These are phyloP conservation scores for Argyresthia goedartella DNA, from an alignment of 2,888 invertebrate genomes.

Conservation along the genomic window DNA sequence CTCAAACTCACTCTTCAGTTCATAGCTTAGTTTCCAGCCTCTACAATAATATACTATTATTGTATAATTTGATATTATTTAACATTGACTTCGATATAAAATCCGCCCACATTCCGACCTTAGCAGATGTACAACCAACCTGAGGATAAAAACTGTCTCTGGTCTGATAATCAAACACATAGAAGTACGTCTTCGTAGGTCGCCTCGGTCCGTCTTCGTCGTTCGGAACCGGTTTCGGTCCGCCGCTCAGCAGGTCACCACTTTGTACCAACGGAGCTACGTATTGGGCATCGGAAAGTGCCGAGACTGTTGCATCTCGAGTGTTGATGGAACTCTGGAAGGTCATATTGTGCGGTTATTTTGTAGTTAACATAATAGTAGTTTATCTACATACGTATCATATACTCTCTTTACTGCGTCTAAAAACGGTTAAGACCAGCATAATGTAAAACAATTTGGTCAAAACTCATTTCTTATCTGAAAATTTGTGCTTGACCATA, in stretches of 20 bases:
- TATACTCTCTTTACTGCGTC: too few species aligned
- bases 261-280: conserved; percentile 91
- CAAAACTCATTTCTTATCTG: too few species aligned
- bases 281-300: conserved; percentile 94
- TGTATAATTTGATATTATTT: too few species aligned
- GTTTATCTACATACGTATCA: background rate
- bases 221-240: conserved; percentile 69
- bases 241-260: conserved; percentile 83
- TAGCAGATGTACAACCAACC: too few species aligned
- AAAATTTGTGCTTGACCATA: too few species aligned
- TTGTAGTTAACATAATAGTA: background rate
- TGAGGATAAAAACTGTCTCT: conserved; percentile 91
- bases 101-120: too few species aligned
- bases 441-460: too few species aligned
- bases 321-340: conserved; percentile 88
- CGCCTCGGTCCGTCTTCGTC: conserved; percentile 64
- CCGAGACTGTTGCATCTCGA: conserved; percentile 89
- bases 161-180: conserved; percentile 93
- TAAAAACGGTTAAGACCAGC: too few species aligned
- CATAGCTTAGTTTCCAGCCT: too few species aligned
- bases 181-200: conserved; percentile 87
- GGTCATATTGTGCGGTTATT: background rate
- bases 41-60: too few species aligned
- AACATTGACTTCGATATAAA: too few species aligned
- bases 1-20: too few species aligned